Conservation (phyloP, 64 coral and sea anemone species). For the Actinia equina region DNA sequence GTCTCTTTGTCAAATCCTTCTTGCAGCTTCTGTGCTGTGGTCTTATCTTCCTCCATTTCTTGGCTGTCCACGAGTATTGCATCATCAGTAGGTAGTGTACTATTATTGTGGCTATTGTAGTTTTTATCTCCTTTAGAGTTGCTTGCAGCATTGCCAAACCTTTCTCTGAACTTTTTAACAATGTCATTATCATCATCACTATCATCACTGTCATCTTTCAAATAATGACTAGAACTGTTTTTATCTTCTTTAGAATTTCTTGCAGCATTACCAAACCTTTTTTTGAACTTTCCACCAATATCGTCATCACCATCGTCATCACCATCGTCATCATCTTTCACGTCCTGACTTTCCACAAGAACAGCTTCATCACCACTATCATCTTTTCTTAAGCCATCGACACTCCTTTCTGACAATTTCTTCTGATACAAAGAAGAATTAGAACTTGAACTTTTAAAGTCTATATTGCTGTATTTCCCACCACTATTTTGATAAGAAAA, state of each 20-base stretch:
- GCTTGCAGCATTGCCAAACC: background rate
- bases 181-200: background rate
- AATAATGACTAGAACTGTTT: background rate
- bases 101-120: background rate
- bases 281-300: background rate
- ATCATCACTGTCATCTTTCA: background rate
- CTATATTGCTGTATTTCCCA: background rate
- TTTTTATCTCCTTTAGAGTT: background rate
- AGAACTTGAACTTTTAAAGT: background rate
- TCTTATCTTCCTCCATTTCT: background rate
- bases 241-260: background rate
- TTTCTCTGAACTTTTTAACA: background rate
- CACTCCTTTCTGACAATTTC: background rate
- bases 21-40: background rate
- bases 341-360: background rate
- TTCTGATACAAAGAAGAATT: background rate
- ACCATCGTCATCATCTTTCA: background rate
- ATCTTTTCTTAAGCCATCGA: background rate
- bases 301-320: background rate
- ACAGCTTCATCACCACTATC: background rate
- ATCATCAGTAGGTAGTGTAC: background rate
- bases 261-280: conserved; percentile 4
- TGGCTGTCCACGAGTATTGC: conserved; percentile 29
- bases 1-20: conserved; percentile 15
- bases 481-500: background rate